Evolutionary conservation across 2,797 vertebrate species (phyloP).

Genomic region (Vultur gryphus): DNA sequence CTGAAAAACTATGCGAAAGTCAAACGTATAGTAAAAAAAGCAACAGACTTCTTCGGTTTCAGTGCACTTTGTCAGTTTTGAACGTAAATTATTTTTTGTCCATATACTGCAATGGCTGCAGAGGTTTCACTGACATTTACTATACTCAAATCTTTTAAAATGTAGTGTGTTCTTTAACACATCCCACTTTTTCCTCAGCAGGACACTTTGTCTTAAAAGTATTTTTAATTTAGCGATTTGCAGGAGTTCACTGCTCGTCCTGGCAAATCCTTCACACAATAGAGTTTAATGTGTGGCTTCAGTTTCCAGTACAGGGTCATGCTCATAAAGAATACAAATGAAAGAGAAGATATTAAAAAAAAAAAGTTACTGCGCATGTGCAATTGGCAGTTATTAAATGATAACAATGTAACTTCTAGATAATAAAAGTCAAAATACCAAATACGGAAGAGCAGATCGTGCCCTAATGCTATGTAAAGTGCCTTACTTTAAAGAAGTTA

Average conservation of each 20-base stretch:
- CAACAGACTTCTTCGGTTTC: background rate
- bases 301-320: constrained; percentile 9
- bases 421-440: constrained; percentile 43
- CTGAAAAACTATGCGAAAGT: background rate
- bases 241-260: background rate
- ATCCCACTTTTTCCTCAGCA: background rate
- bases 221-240: constrained; percentile 17
- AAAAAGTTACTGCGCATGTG: constrained; percentile 47
- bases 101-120: background rate
- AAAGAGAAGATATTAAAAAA: background rate
- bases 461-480: background rate
- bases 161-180: background rate
- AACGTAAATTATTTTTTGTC: background rate
- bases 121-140: background rate
- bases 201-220: background rate
- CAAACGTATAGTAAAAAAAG: background rate
- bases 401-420: constrained; percentile 20
- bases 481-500: background rate
- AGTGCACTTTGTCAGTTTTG: background rate
- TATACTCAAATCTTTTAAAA: background rate
- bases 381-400: constrained; percentile 1
- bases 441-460: background rate
- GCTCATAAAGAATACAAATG: constrained; percentile 28
- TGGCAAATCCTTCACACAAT: constrained; percentile 5
- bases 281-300: constrained; percentile 16